Conservation (phyloP, 1,140 invertebrate species). For the Patella vulgata region DNA sequence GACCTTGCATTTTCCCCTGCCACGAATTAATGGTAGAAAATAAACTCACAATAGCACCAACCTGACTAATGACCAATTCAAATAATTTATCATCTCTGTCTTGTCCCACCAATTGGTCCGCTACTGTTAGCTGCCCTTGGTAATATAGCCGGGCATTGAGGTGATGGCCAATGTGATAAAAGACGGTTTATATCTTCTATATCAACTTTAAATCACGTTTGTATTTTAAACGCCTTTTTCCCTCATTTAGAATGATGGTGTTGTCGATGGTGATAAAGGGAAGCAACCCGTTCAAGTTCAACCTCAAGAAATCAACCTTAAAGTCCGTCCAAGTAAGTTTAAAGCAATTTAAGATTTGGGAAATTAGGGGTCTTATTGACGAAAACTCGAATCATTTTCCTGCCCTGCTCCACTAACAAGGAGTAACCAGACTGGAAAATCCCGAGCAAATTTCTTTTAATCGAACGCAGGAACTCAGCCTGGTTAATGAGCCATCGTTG, state of each 20-base stretch:
- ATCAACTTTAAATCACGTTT: too few species aligned
- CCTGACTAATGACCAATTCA: too few species aligned
- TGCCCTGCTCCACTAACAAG: background rate
- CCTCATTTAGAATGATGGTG: slow-evolving; percentile 49
- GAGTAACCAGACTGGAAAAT: background rate
- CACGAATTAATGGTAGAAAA: too few species aligned
- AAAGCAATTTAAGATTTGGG: slow-evolving; percentile 7
- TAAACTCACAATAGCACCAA: too few species aligned
- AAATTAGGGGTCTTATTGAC: slow-evolving; percentile 4
- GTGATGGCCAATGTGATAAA: too few species aligned
- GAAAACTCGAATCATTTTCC: background rate
- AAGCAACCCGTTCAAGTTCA: slow-evolving; percentile 82
- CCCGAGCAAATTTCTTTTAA: background rate
- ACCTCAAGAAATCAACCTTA: slow-evolving; percentile 81
- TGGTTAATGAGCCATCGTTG: background rate
- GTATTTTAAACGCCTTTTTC: too few species aligned
- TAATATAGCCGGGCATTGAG: too few species aligned
- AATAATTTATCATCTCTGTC: too few species aligned
- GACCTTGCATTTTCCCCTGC: too few species aligned
- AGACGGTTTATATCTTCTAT: background rate
- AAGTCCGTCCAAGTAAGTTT: slow-evolving; percentile 82
- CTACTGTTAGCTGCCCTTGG: too few species aligned
- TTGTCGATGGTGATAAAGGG: slow-evolving; percentile 43
- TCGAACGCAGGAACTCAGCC: background rate
- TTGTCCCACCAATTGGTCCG: too few species aligned